Evolutionary conservation across 2,797 vertebrate genomes (phyloP).

Genomic region (Parauchenoglanis ngamensis): DNA sequence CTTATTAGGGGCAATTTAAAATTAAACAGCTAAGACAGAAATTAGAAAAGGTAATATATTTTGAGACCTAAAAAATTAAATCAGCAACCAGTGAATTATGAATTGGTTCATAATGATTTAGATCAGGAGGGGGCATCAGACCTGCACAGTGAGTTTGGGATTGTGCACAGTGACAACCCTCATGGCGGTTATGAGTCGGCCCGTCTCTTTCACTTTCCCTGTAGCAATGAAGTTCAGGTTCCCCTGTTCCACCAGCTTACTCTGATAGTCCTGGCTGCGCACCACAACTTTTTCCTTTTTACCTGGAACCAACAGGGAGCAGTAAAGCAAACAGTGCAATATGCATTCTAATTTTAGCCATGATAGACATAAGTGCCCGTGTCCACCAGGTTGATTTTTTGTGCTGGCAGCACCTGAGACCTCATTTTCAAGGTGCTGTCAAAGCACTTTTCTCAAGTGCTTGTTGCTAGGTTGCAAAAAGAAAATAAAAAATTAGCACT

Average conservation of each 20-base stretch:
- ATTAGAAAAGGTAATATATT: background rate
- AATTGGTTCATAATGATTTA: background rate
- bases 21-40: background rate
- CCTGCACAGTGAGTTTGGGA: conserved; percentile 82
- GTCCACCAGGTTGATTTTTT: too few relatives aligned
- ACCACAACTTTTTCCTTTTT: conserved; percentile 73
- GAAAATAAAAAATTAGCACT: too few relatives aligned
- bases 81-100: background rate
- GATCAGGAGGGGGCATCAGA: conserved; percentile 58
- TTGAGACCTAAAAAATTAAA: background rate
- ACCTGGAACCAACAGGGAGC: conserved; percentile 62
- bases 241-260: conserved; percentile 87
- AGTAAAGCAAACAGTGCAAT: background rate
- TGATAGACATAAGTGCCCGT: background rate
- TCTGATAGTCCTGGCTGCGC: conserved; percentile 79
- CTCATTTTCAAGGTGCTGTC: too few relatives aligned
- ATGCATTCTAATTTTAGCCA: background rate
- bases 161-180: conserved; percentile 77
- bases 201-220: conserved; percentile 83
- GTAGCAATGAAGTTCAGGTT: conserved; percentile 91
- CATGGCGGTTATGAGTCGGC: conserved; percentile 82
- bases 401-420: too few relatives aligned
- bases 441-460: too few relatives aligned
- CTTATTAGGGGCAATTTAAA: background rate
- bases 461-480: too few relatives aligned